Base-by-base conservation (phyloP, 2,797 vertebrate genomes). In the Girardinus metallicus region DNA sequence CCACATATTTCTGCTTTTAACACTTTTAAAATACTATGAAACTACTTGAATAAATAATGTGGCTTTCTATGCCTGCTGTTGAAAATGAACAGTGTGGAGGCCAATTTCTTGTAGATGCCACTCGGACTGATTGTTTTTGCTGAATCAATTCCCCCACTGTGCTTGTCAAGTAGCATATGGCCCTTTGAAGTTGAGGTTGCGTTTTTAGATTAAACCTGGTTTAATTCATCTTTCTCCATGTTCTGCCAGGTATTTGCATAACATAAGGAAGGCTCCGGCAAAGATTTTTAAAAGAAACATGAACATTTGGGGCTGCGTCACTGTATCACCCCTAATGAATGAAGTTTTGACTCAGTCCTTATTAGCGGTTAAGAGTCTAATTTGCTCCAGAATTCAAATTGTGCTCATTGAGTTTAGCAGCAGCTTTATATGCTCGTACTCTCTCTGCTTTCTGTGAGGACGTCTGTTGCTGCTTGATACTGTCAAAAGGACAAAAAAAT, bases 111-210 rank as follows among this genome's bases (percentile, higher is more conserved):
- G 74, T 76, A 77, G 77, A 23, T 88, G 75, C 86, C 83, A 83
- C 81, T 83, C 82, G 36, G 77, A 62, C 74, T 81, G 79, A 88
- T 88, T 85, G 84, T 83, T 83, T 51, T 88, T 75, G 75, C 75
- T 80, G 57, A 80, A 82, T 29, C 80, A 75, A 51, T 86, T 81
- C 68, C 80, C 82, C 46, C 66, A 68, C 74, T 77, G 39, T n/a
- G 64, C 26, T 81, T 78, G 47, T 51, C 74, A 46, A 73, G 44
- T 31, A 41, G 44, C 34, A 76, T 71, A 34, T 73, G 77, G 46
- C 44, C 23, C n/a, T 73, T 70, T 43, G 64, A 36, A 68, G 64
- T 68, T 26, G 39, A 26, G 13, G 39, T n/a, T 13, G 66, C 41
- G n/a, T 43, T 68, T 12, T 43, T 6, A n/a, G 66, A n/a, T 51